Evolutionary conservation across 2,797 vertebrate species (phyloP), one percentile per base, ranked within the genome.

Genomic region (Thalassophryne amazonica): DNA sequence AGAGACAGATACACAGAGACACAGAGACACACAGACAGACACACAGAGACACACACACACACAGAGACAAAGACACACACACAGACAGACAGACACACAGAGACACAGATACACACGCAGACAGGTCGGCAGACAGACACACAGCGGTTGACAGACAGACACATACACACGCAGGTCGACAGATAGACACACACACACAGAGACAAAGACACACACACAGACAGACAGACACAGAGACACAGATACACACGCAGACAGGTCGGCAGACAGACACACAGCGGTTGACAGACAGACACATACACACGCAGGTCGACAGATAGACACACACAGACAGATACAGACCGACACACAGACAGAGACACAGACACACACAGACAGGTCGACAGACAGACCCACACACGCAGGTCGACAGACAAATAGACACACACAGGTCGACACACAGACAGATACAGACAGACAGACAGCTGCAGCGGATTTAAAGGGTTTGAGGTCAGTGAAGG

Each of bases 401-500:
- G 7, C 12, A 13, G 8, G 14, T 12, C 4, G 23, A 31, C 23
- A 8, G 21, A 16, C 13, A 11, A 20, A 17, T 37, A 43, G 52
- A n/a, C n/a, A n/a, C n/a, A n/a, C n/a, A n/a, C n/a, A n/a, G n/a
- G n/a, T 11, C 3, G 11, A 31, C 21, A 18, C 24, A 8, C 39
- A 12, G 13, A 20, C 8, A 7, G 12, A 13, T 8, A 14, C 12
- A 4, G 23, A 31, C 23, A 8, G 21, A 16, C 13, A 11, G 20
- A 17, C 37, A 43, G 52, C 49, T 12, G 30, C 29, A 25, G 39
- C 33, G 54, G 61, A 57, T 53, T 68, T 68, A 29, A 39, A 43
- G 46, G 47, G 47, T 54, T 24, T 50, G 60, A 63, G 58, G 38
- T 36, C 57, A 63, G 62, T 64, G 25, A 34, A 77, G 39, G 19